phyloP scores from a whole-genome alignment of 2,888 invertebrate genomes.

The Melipona beecheii region DNA sequence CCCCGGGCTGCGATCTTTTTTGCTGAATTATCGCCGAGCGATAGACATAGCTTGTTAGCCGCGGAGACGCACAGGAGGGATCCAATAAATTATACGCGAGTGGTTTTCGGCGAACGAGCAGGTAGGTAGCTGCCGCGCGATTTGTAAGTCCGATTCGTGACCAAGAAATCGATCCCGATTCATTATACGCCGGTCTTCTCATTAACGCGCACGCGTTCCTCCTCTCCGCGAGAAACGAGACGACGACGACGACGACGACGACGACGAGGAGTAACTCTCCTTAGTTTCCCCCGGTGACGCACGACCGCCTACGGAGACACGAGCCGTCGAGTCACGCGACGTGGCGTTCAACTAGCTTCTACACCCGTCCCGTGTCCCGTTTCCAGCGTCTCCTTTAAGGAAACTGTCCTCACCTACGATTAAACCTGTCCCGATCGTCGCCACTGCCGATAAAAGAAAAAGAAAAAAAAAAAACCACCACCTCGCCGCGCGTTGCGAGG shows the following conservation, averaged over 20 bases:
- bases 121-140: conserved; percentile 63
- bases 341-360: conserved; percentile 26
- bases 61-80: conserved; percentile 15
- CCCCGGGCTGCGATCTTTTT: conserved; percentile 6
- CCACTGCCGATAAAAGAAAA: background rate
- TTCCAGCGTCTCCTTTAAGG: conserved; percentile 3
- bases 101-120: conserved; percentile 63
- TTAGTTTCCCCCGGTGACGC: conserved; percentile 39
- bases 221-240: conserved; percentile 59
- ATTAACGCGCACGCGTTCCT: conserved; percentile 66
- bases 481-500: background rate
- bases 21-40: conserved; percentile 44
- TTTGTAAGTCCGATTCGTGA: conserved; percentile 70
- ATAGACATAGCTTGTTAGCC: conserved; percentile 56
- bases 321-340: conserved; percentile 65
- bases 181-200: conserved; percentile 67
- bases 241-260: conserved; percentile 21
- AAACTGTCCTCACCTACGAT: conserved; percentile 15
- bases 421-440: background rate
- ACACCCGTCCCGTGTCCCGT: background rate
- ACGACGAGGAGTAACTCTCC: conserved; percentile 24
- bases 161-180: conserved; percentile 68
- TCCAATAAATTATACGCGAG: conserved; percentile 56
- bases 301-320: conserved; percentile 54
- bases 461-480: too few relatives aligned